Conservation (phyloP, 1,140 invertebrate species). For the Maconellicoccus hirsutus region DNA sequence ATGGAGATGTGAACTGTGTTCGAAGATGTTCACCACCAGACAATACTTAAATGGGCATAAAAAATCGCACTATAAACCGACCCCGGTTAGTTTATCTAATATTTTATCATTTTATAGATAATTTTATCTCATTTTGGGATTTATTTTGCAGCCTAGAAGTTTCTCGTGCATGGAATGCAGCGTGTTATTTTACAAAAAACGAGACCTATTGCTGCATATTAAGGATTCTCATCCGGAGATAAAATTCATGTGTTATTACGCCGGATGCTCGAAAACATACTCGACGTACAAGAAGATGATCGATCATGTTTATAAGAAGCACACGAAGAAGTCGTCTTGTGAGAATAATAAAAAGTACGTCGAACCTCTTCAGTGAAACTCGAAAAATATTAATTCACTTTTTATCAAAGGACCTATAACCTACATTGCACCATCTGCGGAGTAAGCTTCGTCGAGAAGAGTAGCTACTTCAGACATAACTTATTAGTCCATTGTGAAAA, state of each 20-base stretch:
- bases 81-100: neutral
- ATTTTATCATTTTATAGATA: too few species aligned
- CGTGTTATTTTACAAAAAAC: neutral
- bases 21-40: conserved; percentile 25
- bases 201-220: neutral
- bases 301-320: neutral
- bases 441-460: neutral
- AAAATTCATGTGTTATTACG: neutral
- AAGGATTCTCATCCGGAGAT: neutral
- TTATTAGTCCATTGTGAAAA: neutral
- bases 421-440: neutral
- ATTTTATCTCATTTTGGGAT: too few species aligned
- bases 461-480: neutral
- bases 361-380: neutral
- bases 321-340: neutral
- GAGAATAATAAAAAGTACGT: neutral
- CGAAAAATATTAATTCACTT: neutral
- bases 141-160: too few species aligned
- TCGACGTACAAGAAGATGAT: neutral
- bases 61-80: conserved; percentile 17
- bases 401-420: neutral
- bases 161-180: neutral
- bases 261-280: neutral
- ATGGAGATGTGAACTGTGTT: conserved; percentile 26
- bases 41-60: conserved; percentile 26